Evolutionary conservation across 1,140 invertebrate genomes (phyloP).

Genomic region (Colletes latitarsis): DNA sequence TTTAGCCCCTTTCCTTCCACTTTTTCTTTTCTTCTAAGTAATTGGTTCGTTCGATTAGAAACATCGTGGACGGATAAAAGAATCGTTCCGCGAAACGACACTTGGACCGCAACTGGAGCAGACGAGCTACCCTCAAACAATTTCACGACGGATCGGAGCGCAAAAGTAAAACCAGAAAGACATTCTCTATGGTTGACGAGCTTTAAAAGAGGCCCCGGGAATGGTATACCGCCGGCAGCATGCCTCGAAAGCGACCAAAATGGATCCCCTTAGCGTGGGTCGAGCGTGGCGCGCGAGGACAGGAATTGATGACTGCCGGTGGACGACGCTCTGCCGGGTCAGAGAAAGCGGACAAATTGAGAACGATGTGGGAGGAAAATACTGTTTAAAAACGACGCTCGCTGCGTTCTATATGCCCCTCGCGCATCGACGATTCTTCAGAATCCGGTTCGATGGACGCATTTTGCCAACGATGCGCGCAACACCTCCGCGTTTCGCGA

Average conservation of each 20-base stretch:
- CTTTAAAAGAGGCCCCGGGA: neutral
- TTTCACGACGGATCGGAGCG: neutral
- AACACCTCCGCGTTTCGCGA: no score
- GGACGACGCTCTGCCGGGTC: neutral
- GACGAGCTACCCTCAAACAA: constrained; percentile 12
- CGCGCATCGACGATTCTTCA: neutral
- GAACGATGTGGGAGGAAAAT: constrained; percentile 30
- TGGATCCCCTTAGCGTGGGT: constrained; percentile 32
- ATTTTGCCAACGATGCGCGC: neutral
- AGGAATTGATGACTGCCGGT: constrained; percentile 13
- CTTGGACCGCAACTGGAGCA: neutral
- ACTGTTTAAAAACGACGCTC: neutral
- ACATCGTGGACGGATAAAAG: neutral
- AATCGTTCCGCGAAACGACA: neutral
- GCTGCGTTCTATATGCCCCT: neutral
- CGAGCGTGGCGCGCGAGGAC: constrained; percentile 9
- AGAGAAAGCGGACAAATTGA: constrained; percentile 37
- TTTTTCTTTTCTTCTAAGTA: neutral
- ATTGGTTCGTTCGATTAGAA: constrained; percentile 12
- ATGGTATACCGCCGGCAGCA: neutral
- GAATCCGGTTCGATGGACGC: neutral
- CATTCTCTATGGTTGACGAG: neutral
- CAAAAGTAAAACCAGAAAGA: neutral
- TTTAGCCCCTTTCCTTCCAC: neutral
- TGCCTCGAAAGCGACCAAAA: neutral